Conservation (phyloP, 2,113 vertebrate genomes). For the human region DNA sequence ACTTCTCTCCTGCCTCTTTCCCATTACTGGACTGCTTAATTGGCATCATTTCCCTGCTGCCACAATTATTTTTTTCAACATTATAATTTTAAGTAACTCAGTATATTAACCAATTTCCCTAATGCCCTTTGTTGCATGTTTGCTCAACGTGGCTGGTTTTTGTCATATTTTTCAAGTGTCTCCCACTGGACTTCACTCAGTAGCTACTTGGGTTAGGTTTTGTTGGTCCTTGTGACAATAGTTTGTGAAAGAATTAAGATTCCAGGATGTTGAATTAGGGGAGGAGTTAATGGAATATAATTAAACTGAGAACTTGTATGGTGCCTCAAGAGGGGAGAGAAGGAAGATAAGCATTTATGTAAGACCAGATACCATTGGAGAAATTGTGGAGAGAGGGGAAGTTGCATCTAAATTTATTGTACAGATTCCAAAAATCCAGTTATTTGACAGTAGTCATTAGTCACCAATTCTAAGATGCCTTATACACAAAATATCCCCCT, state of each 20-base stretch:
- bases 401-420: background rate
- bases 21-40: constrained; percentile 24
- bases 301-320: background rate
- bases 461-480: constrained; percentile 9
- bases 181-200: background rate
- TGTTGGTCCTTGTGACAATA: background rate
- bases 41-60: constrained; percentile 55
- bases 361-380: background rate
- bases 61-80: constrained; percentile 43
- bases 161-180: constrained; percentile 30
- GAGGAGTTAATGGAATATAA: background rate
- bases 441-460: background rate
- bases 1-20: constrained; percentile 23
- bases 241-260: background rate
- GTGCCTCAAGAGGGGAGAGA: background rate
- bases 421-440: background rate
- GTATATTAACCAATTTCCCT: constrained; percentile 57
- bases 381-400: background rate
- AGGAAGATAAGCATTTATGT: background rate
- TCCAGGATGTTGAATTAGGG: background rate
- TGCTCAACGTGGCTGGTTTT: background rate
- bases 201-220: background rate
- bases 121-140: background rate
- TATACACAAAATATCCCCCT: background rate
- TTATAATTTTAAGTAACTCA: constrained; percentile 57